Conservation (phyloP, 2,888 invertebrate species). For the Stratiomys singularior region DNA sequence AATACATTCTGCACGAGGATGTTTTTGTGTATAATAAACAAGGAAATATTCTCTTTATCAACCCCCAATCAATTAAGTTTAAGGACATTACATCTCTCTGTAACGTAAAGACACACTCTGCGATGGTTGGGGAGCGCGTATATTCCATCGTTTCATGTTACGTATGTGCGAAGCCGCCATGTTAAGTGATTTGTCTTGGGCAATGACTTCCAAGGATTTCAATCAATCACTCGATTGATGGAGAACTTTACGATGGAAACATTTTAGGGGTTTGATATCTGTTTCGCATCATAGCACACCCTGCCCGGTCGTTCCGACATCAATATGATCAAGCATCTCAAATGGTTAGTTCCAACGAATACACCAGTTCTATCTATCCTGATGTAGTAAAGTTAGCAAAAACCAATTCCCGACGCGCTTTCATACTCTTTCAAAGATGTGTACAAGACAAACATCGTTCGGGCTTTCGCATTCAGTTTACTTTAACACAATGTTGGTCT, state of each 20-base stretch:
- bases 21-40: too few species aligned
- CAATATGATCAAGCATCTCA: background rate
- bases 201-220: conserved; percentile 30
- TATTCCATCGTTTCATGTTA: too few species aligned
- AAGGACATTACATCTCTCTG: too few species aligned
- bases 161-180: background rate
- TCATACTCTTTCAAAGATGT: background rate
- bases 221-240: conserved; percentile 32
- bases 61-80: too few species aligned
- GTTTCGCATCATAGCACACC: background rate
- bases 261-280: background rate
- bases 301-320: background rate
- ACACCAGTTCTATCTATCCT: too few species aligned
- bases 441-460: conserved; percentile 10
- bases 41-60: too few species aligned
- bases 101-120: too few species aligned
- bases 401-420: background rate
- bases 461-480: background rate
- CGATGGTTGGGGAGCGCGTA: too few species aligned
- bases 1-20: too few species aligned
- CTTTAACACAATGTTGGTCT: background rate
- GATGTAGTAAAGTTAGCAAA: conserved; percentile 1
- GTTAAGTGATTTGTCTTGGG: conserved; percentile 37
- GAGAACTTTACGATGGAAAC: background rate
- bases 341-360: background rate